phyloP scores from a whole-genome alignment of 2,113 vertebrate genomes.

The Dicentrarchus labrax region DNA sequence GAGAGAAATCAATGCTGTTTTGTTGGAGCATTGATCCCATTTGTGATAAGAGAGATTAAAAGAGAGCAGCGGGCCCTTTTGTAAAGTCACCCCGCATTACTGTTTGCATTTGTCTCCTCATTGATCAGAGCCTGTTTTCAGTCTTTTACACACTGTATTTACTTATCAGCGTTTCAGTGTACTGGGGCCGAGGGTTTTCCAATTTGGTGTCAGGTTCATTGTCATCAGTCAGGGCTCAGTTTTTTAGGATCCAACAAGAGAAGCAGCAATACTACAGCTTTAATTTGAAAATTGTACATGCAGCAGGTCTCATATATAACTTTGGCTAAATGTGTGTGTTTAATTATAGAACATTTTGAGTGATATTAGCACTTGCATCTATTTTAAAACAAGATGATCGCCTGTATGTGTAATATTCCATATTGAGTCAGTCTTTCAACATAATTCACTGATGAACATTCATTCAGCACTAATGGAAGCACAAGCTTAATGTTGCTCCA shows the following conservation, averaged over 20 bases:
- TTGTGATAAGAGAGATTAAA: conserved; percentile 62
- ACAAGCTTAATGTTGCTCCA: conserved; percentile 15
- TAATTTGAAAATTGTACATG: neutral
- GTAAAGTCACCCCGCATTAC: conserved; percentile 64
- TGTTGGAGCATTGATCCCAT: conserved; percentile 74
- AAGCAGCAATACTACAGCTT: neutral
- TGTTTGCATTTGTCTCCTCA: conserved; percentile 64
- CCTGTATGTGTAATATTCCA: neutral
- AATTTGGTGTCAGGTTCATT: conserved; percentile 2
- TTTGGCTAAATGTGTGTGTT: neutral
- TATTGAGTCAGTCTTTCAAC: conserved; percentile 5
- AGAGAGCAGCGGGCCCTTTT: conserved; percentile 51
- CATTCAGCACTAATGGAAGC: neutral
- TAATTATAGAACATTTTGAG: neutral
- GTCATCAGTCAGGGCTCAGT: neutral
- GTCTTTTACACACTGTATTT: conserved; percentile 56
- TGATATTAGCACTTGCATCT: neutral
- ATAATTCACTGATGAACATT: conserved; percentile 8
- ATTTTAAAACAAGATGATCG: conserved; percentile 3
- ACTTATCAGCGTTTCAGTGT: conserved; percentile 28
- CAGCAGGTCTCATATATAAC: neutral
- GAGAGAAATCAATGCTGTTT: conserved; percentile 72
- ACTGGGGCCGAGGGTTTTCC: conserved; percentile 16
- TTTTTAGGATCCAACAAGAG: conserved; percentile 2
- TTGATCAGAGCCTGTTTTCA: conserved; percentile 59